Conservation (phyloP, 2,888 invertebrate species). For the Calameuta pallipes region DNA sequence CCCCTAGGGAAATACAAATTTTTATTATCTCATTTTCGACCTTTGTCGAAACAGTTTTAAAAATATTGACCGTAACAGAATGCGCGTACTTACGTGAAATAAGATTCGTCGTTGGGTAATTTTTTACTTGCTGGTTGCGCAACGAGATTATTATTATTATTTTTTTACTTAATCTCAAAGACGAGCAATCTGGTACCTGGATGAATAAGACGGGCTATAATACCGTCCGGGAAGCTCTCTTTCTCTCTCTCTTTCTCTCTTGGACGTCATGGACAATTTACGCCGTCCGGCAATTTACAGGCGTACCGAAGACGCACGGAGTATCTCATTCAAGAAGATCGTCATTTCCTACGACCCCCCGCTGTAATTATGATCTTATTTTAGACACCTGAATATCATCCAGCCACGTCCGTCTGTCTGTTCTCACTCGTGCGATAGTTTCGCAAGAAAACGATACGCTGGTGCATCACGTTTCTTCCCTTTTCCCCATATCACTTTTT, state of each 20-base stretch:
- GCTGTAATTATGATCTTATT: slow-evolving; percentile 9
- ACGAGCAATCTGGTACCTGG: neutral
- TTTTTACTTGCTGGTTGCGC: neutral
- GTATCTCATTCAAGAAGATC: neutral
- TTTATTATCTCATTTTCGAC: neutral
- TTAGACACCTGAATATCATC: neutral
- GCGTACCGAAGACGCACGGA: neutral
- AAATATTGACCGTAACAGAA: neutral
- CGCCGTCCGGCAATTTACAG: neutral
- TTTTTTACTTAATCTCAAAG: neutral
- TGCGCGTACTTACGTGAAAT: neutral
- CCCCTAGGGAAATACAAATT: neutral
- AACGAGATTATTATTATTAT: neutral
- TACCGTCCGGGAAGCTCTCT: neutral
- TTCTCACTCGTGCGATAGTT: neutral
- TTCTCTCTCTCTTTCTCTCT: no score
- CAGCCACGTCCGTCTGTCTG: neutral
- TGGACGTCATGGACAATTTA: slow-evolving; percentile 7
- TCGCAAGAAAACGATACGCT: neutral
- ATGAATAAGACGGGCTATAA: neutral
- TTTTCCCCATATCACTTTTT: neutral
- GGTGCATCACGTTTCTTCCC: neutral
- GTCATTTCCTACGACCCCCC: neutral
- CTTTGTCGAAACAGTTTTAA: neutral
- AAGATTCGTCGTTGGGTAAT: neutral